Evolutionary conservation across 2,888 invertebrate genomes (phyloP).

Genomic region (Mechanitis messenoides): DNA sequence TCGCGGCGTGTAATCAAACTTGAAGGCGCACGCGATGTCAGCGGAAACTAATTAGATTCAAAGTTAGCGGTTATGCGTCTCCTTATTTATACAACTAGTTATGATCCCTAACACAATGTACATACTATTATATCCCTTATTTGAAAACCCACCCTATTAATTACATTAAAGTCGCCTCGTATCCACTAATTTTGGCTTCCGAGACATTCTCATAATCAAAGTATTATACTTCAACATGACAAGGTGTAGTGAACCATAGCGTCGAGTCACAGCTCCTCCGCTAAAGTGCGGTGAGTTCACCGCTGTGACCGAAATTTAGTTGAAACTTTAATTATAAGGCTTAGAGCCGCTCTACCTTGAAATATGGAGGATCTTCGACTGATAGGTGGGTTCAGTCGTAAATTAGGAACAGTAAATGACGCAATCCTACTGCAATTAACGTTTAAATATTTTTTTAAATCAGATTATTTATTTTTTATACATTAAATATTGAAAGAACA

Average conservation of each 20-base stretch:
- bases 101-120: slow-evolving; percentile 59
- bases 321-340: slow-evolving; percentile 48
- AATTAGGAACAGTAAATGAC: slow-evolving; percentile 20
- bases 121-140: slow-evolving; percentile 44
- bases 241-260: neutral
- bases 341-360: slow-evolving; percentile 57
- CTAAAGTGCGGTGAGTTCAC: slow-evolving; percentile 46
- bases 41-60: slow-evolving; percentile 64
- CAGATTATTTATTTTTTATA: too few species aligned
- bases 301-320: slow-evolving; percentile 51
- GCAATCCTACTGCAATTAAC: neutral
- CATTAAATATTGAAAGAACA: neutral
- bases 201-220: slow-evolving; percentile 10
- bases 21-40: slow-evolving; percentile 50
- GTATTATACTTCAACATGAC: slow-evolving; percentile 1
- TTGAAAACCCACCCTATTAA: slow-evolving; percentile 16
- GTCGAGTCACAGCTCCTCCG: slow-evolving; percentile 33
- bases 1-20: slow-evolving; percentile 61
- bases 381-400: slow-evolving; percentile 24
- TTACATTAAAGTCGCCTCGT: slow-evolving; percentile 13
- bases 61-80: slow-evolving; percentile 55
- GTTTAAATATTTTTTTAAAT: too few species aligned
- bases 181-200: slow-evolving; percentile 10
- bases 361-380: slow-evolving; percentile 47
- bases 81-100: slow-evolving; percentile 62